Percentiles rank a stretch among this genome's conserved stretches.
These are phyloP conservation scores for Cyrtodaria siliqua DNA, from an alignment of 2,888 invertebrate genomes.

Conservation along the genomic window DNA sequence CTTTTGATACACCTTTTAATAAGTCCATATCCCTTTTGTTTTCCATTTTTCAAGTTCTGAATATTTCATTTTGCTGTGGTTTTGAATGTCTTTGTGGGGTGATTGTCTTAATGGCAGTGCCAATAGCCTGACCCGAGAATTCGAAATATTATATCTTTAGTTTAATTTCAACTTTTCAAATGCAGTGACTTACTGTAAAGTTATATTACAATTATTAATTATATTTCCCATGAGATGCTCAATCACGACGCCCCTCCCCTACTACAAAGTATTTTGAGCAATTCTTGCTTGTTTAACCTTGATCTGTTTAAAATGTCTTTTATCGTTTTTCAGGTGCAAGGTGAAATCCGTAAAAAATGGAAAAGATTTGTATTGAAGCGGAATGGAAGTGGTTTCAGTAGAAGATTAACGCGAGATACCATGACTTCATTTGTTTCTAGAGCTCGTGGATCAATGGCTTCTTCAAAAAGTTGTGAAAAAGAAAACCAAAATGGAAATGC, in stretches of 20 bases:
- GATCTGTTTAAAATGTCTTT: neutral
- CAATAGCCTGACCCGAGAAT: no score
- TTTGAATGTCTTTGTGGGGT: no score
- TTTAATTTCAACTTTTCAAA: neutral
- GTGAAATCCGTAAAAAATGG: conserved; percentile 75
- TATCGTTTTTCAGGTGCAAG: conserved; percentile 68
- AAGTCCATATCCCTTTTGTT: no score
- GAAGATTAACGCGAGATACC: conserved; percentile 54
- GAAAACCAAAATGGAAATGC: neutral
- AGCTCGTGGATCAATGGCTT: conserved; percentile 51
- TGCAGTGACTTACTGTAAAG: no score
- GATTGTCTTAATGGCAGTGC: no score
- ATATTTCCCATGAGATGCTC: no score
- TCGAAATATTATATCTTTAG: neutral
- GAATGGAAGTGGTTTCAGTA: conserved; percentile 43
- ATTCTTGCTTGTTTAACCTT: neutral
- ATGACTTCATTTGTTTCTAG: conserved; percentile 60
- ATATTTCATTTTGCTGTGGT: no score
- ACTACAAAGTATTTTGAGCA: no score
- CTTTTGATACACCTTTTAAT: no score
- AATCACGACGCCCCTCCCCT: no score
- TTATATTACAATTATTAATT: no score
- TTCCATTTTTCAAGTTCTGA: no score
- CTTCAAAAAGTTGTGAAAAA: conserved; percentile 26
- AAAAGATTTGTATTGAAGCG: conserved; percentile 61